Base-by-base conservation (phyloP, 1,140 invertebrate species). In the Camponotus vicinus region DNA sequence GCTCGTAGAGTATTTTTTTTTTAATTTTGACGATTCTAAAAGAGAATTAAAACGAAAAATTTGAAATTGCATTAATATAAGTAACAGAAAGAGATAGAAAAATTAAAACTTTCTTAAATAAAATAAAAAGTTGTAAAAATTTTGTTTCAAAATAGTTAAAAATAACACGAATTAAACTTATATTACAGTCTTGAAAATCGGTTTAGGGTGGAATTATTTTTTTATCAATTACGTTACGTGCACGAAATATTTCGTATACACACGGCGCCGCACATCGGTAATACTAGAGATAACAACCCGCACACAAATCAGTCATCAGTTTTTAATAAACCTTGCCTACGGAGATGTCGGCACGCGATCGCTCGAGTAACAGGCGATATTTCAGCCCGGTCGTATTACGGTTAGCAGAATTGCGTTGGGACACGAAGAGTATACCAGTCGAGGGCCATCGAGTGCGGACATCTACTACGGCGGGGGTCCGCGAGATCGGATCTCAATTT, bases 271-370 rank as follows among this genome's bases (percentile, higher is more conserved):
- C 13, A 13, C 21, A 37, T 4, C 49, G 15, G 13, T 15, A 52
- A 71, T 32, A 34, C 27, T 49, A 9, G 8, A 34, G 79, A 61
- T 83, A 75, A 45, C 55, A 61, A 27, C 40, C n/a, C 40, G 37
- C 55, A 61, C 55, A 61, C 55, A 73, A 75, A 75, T 83, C 79
- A 83, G 55, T 75, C 40, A 75, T 83, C 37, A 40, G n/a, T 83
- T 83, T 52, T 83, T 83, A 83, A 83, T 83, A 83, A 83, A 83
- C 69, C 55, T 73, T 69, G 55, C 8, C 55, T 18, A 32, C n/a
- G 32, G 69, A 63, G 55, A 83, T 63, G 55, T 61, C 55, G 55
- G 69, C 69, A 83, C 67, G 67, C 67, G 37, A 82, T 61, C 7
- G 40, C 40, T 75, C 69, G 69, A 42, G 32, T 83, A 83, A 75